Percentiles rank a stretch among this genome's conserved stretches.
These are phyloP conservation scores for Archegozetes longisetosus DNA, from an alignment of 1,140 invertebrate genomes.

Conservation along the genomic window DNA sequence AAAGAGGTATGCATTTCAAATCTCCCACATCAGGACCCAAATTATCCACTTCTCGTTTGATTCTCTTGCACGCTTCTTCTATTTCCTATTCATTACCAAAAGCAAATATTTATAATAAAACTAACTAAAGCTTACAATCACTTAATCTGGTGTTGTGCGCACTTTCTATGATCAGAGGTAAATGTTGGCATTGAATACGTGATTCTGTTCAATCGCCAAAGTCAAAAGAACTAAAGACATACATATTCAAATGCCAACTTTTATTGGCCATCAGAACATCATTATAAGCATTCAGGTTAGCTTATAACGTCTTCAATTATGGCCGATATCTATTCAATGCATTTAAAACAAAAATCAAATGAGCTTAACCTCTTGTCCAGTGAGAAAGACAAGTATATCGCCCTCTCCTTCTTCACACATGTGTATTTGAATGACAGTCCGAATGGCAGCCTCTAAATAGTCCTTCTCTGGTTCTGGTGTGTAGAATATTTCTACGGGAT, in stretches of 20 bases:
- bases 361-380: conserved; percentile 51
- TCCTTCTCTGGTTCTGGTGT: conserved; percentile 96
- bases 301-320: background rate
- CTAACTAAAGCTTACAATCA: background rate
- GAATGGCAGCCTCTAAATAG: conserved; percentile 94
- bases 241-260: no score
- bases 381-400: conserved; percentile 87
- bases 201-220: no score
- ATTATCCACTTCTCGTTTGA: conserved; percentile 92
- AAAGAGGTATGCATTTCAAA: conserved; percentile 93
- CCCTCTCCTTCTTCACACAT: conserved; percentile 91
- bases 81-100: conserved; percentile 54
- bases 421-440: conserved; percentile 97
- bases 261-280: no score
- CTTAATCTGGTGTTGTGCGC: background rate
- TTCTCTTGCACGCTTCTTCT: conserved; percentile 96
- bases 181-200: background rate
- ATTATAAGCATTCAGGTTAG: background rate
- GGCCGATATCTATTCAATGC: background rate
- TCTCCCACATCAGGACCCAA: conserved; percentile 90
- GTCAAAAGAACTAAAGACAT: no score
- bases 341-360: conserved; percentile 5
- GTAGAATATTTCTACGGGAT: conserved; percentile 97
- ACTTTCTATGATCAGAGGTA: background rate
- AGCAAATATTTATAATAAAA: background rate